Evolutionary conservation across 35 echinoderm and acorn worm genomes (phyloP).

Genomic region (Eucidaris tribuloides): DNA sequence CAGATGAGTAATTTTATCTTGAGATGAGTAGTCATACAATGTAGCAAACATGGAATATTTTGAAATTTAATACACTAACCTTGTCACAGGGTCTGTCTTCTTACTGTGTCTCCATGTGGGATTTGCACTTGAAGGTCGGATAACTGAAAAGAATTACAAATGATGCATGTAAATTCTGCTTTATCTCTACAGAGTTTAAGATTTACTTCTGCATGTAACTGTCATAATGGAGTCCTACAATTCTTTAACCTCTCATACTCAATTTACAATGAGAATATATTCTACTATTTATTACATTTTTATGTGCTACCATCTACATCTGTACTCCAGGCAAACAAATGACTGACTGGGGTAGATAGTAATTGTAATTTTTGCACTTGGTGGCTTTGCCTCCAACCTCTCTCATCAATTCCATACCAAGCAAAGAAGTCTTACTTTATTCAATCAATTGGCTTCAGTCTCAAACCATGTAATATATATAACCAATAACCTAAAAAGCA

Average conservation of each 20-base stretch:
- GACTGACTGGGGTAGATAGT: too few species aligned
- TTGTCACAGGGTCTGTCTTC: constrained; percentile 96
- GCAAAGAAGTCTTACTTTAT: too few species aligned
- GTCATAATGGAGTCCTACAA: background rate
- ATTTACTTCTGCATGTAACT: background rate
- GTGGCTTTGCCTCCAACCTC: too few species aligned
- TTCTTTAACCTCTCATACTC: background rate
- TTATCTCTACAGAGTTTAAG: background rate
- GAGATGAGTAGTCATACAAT: too few species aligned
- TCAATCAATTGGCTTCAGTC: too few species aligned
- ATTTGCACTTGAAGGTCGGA: constrained; percentile 66
- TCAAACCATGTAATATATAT: too few species aligned
- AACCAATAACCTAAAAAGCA: too few species aligned
- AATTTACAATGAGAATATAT: background rate
- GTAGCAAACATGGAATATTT: background rate
- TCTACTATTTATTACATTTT: background rate
- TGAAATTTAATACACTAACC: constrained; percentile 32
- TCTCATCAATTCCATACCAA: too few species aligned
- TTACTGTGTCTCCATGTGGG: constrained; percentile 53
- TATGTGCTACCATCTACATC: background rate
- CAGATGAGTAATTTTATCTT: too few species aligned
- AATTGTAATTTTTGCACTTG: too few species aligned
- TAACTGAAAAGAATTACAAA: constrained; percentile 53
- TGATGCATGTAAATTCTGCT: background rate
- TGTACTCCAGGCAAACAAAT: too few species aligned